These are phyloP conservation scores for Ptilodon capucinus DNA, from an alignment of 2,888 invertebrate genomes.

Conservation along the genomic window DNA sequence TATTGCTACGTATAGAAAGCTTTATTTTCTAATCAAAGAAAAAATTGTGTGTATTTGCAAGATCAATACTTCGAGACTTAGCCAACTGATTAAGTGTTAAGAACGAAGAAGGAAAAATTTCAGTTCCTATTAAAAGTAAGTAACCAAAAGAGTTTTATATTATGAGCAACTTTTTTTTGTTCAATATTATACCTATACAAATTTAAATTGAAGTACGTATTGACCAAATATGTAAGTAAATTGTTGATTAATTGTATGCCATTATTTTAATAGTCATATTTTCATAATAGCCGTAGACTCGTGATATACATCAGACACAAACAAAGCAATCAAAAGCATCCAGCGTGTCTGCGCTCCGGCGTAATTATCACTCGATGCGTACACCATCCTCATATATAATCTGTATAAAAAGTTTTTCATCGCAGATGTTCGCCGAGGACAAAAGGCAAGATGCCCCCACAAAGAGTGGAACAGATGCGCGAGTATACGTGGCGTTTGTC, in stretches of 20 bases:
- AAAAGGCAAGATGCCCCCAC: slow-evolving; percentile 68
- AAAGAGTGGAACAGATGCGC: slow-evolving; percentile 74
- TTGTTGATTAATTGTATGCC: slow-evolving; percentile 19
- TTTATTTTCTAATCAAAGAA: too few species aligned
- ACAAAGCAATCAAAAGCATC: slow-evolving; percentile 51
- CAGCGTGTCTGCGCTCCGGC: slow-evolving; percentile 33
- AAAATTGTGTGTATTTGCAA: too few species aligned
- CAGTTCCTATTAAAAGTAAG: neutral
- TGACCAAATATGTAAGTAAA: neutral
- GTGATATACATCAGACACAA: slow-evolving; percentile 46
- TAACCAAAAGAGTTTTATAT: neutral
- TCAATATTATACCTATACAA: too few species aligned
- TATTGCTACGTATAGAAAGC: too few species aligned
- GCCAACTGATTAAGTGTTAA: neutral
- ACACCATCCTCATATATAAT: slow-evolving; percentile 33
- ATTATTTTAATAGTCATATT: slow-evolving; percentile 35
- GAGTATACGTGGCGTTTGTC: slow-evolving; percentile 66
- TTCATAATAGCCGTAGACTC: slow-evolving; percentile 30
- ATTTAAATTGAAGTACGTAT: neutral
- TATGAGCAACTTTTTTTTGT: neutral
- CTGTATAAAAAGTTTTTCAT: slow-evolving; percentile 53
- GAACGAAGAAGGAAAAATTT: neutral
- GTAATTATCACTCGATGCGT: slow-evolving; percentile 56
- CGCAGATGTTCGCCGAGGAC: slow-evolving; percentile 66
- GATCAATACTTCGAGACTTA: too few species aligned